Evolutionary conservation across 2,797 vertebrate genomes (phyloP).

Genomic region (Euthynnus affinis): DNA sequence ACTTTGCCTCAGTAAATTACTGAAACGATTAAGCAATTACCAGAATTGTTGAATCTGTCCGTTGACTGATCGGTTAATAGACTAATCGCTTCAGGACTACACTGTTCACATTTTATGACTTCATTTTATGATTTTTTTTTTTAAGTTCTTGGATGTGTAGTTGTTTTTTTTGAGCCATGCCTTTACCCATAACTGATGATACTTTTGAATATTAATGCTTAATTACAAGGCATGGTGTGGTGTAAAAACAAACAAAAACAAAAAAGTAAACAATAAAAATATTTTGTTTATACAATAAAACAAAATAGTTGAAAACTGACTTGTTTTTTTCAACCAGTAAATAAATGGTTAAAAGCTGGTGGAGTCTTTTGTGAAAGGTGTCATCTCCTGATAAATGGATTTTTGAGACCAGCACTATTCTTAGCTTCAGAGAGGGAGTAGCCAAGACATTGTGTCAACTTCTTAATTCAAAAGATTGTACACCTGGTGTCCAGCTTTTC

Average conservation of each 20-base stretch:
- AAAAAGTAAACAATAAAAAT: too few species aligned
- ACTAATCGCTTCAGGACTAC: background rate
- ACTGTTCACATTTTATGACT: background rate
- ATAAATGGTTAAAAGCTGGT: conserved; percentile 1
- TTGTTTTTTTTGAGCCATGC: background rate
- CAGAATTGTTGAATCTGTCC: background rate
- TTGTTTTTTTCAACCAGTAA: conserved; percentile 12
- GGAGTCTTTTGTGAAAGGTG: conserved; percentile 14
- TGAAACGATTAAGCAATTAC: background rate
- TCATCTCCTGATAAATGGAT: conserved; percentile 34
- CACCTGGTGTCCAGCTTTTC: conserved; percentile 62
- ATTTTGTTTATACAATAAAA: too few species aligned
- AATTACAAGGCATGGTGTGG: background rate
- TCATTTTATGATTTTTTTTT: background rate
- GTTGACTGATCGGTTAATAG: background rate
- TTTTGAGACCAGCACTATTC: conserved; percentile 33
- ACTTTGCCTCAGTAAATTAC: background rate
- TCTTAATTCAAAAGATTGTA: conserved; percentile 71
- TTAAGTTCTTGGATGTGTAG: background rate
- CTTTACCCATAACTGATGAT: background rate
- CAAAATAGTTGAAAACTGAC: background rate
- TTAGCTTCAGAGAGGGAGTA: conserved; percentile 36
- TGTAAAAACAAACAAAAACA: background rate
- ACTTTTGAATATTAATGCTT: background rate
- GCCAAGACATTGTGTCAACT: conserved; percentile 42